Base-by-base conservation (phyloP, 2,888 invertebrate species). In the Bibio marci region DNA sequence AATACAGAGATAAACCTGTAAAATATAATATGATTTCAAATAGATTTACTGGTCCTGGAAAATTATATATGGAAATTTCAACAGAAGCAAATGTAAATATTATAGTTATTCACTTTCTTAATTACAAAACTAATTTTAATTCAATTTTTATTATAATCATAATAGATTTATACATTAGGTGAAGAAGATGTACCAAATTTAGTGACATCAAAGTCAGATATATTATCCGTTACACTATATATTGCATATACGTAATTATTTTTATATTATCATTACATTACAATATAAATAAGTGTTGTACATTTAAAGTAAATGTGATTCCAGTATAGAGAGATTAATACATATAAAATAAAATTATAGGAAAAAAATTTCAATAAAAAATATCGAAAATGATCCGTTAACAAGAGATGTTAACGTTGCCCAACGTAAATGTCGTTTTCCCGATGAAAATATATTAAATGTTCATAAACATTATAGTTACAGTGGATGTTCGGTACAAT, bases 361-460 rank as follows among this genome's bases (percentile, higher is more conserved):
- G 1, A 69, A 72, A 3, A 61, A 62, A 43, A 50, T 73, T 26
- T 58, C 67, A 22, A 64, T 73, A 12, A 59, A 65, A 2, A 69
- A 79, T 50, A 79, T 80, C 46, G 75, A 76, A 48, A 80, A 81
- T 52, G 76, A 78, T 48, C 70, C 71, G 2, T 66, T 70, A 40
- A 70, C 73, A 1, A 64, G 66, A 2, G 68, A 70, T 36, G 73
- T 78, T 1, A 67, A 69, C 7, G 60, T 73, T 0, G 53, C 65
- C 8, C 77, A 80, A 52, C 67, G 83, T 8, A 73, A 74, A 35
- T 83, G 83, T 50, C 71, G 75, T 10, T 82, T 79, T 52, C 63
- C 67, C 33, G 62, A 73, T 41, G 83, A 83, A 56, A 75, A 74
- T 38, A 53, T 52, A 32, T 59, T 70, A 10, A 65, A 70, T 19